Percentiles rank a stretch among this genome's conserved stretches.
These are phyloP conservation scores for Dioctria rufipes DNA, from an alignment of 2,888 invertebrate genomes.

Conservation along the genomic window DNA sequence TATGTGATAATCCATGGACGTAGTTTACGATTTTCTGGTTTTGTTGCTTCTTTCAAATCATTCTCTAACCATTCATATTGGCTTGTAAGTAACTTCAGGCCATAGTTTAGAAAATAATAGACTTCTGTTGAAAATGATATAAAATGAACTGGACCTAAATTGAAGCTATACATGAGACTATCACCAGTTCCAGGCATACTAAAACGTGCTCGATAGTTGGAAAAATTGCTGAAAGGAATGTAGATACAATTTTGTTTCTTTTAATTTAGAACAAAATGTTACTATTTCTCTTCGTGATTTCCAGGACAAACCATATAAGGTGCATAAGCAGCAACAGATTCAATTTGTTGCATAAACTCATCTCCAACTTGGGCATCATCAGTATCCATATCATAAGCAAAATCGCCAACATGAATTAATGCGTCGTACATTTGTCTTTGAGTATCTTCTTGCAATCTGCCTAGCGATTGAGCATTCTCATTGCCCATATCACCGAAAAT, in stretches of 20 bases:
- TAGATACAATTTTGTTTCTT: neutral
- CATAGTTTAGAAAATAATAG: conserved; percentile 93
- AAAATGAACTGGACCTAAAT: conserved; percentile 92
- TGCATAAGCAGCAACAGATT: conserved; percentile 89
- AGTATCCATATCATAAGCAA: conserved; percentile 94
- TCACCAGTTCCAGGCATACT: conserved; percentile 87
- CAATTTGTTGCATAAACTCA: conserved; percentile 93
- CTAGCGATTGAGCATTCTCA: conserved; percentile 87
- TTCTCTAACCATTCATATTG: conserved; percentile 90
- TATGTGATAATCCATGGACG: conserved; percentile 88
- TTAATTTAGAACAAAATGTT: neutral
- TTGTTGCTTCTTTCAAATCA: conserved; percentile 84
- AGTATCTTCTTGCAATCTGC: conserved; percentile 87
- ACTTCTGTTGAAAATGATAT: conserved; percentile 94
- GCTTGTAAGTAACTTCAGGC: conserved; percentile 82
- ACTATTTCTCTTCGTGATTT: conserved; percentile 91
- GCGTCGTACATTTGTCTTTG: conserved; percentile 87
- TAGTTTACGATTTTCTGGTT: conserved; percentile 79
- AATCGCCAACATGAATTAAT: conserved; percentile 93
- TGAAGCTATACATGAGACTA: conserved; percentile 87
- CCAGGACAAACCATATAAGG: conserved; percentile 96
- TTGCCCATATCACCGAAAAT: conserved; percentile 97
- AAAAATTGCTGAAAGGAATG: conserved; percentile 84
- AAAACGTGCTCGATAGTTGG: conserved; percentile 93
- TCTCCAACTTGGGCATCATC: conserved; percentile 89